These are phyloP conservation scores for Vidua macroura DNA, from an alignment of 2,113 vertebrate species.

Conservation along the genomic window DNA sequence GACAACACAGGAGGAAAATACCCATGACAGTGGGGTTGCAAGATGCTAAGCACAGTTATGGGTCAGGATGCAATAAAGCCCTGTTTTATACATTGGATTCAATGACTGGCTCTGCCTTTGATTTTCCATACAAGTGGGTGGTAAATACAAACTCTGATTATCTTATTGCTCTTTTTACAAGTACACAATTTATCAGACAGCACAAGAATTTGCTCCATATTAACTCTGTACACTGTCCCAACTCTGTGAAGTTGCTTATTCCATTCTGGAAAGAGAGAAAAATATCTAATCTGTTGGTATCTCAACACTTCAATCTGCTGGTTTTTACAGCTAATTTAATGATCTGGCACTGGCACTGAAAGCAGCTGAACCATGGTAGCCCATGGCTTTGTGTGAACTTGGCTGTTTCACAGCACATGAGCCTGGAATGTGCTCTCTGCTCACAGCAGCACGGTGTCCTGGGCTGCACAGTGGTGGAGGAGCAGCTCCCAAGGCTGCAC, in stretches of 20 bases:
- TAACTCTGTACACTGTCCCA: not conserved
- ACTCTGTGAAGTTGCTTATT: not conserved
- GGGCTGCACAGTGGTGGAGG: not conserved
- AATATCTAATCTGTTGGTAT: not conserved
- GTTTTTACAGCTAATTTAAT: not conserved
- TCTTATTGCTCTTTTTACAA: not conserved
- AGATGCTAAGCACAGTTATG: not conserved
- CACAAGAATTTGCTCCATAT: not conserved
- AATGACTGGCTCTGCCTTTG: not conserved
- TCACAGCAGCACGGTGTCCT: accelerated
- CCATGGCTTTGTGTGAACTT: not conserved
- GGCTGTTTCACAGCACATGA: not conserved
- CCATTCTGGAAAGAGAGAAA: not conserved
- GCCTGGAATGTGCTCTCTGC: not conserved
- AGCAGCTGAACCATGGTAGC: not conserved
- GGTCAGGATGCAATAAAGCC: not conserved
- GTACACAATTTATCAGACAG: not conserved
- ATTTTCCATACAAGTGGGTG: not conserved
- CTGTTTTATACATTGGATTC: not conserved
- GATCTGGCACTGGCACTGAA: not conserved
- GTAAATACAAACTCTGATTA: not conserved
- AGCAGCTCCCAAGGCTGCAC: not conserved
- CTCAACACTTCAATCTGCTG: not conserved
- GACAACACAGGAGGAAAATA: not conserved
- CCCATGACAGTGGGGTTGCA: not conserved